phyloP scores from a whole-genome alignment of 2,797 vertebrate genomes.

The Darevskia nairensis region DNA sequence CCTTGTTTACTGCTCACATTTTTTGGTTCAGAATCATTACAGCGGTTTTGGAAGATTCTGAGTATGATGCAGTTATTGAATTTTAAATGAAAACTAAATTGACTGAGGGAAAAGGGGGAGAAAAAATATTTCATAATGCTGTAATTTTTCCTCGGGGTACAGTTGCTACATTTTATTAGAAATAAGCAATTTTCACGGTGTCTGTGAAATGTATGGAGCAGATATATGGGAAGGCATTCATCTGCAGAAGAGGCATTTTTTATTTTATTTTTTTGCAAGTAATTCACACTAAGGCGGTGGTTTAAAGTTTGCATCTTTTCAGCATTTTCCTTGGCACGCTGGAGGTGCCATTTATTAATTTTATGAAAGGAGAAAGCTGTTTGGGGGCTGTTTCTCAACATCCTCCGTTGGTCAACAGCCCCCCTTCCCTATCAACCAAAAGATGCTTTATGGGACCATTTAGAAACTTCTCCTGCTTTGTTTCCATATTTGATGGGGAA shows the following conservation, averaged over 20 bases:
- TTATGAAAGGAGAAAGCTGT: conserved; percentile 2
- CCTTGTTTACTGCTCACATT: conserved; percentile 73
- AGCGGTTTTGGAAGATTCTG: conserved; percentile 64
- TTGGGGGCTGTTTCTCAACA: conserved; percentile 7
- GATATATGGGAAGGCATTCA: conserved; percentile 66
- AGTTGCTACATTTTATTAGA: conserved; percentile 74
- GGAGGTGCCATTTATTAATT: conserved; percentile 47
- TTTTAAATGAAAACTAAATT: conserved; percentile 79
- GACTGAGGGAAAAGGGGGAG: conserved; percentile 65
- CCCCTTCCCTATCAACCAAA: background rate
- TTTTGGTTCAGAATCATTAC: conserved; percentile 73
- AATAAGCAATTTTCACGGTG: conserved; percentile 74
- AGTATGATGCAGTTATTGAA: conserved; percentile 75
- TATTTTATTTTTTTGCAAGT: conserved; percentile 29
- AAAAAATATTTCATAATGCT: conserved; percentile 73
- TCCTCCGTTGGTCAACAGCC: conserved; percentile 20
- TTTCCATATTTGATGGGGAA: background rate
- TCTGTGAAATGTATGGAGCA: conserved; percentile 63
- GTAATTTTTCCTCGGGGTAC: conserved; percentile 74
- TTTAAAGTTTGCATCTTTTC: conserved; percentile 61
- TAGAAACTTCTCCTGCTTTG: conserved; percentile 20
- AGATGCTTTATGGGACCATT: conserved; percentile 32
- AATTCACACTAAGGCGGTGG: conserved; percentile 53
- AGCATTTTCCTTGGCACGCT: conserved; percentile 32
- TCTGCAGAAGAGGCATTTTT: conserved; percentile 55